phyloP scores from a whole-genome alignment of 2,113 vertebrate species.

The Empidonax alnorum region DNA sequence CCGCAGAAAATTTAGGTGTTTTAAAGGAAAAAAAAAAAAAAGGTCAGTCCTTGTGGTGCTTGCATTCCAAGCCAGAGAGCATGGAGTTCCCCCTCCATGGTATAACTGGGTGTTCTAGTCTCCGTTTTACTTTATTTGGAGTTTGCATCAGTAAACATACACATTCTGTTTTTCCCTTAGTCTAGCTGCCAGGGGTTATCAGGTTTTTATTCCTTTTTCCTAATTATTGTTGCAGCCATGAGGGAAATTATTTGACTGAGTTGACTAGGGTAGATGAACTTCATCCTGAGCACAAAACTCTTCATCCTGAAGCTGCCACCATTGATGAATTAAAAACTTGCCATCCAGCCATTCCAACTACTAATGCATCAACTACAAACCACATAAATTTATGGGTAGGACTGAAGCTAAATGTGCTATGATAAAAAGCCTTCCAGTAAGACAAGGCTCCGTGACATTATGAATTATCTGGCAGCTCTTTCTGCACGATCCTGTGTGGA shows the following conservation, averaged over 20 bases:
- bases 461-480: not conserved
- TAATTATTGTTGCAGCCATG: not conserved
- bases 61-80: not conserved
- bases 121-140: not conserved
- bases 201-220: not conserved
- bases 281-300: not conserved
- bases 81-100: not conserved
- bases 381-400: not conserved
- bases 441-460: not conserved
- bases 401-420: not conserved
- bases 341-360: not conserved
- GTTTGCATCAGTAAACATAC: not conserved
- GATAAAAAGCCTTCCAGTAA: slow-evolving; percentile 6
- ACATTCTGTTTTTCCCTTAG: not conserved
- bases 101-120: not conserved
- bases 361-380: not conserved
- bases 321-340: not conserved
- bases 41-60: not conserved
- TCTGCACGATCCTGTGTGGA: not conserved
- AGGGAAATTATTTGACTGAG: not conserved
- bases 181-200: not conserved
- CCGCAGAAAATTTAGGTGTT: not conserved
- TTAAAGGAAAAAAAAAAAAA: not conserved
- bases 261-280: not conserved
- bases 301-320: not conserved